These are phyloP conservation scores for Phrynosoma platyrhinos DNA, from an alignment of 2,113 vertebrate genomes.

Conservation along the genomic window DNA sequence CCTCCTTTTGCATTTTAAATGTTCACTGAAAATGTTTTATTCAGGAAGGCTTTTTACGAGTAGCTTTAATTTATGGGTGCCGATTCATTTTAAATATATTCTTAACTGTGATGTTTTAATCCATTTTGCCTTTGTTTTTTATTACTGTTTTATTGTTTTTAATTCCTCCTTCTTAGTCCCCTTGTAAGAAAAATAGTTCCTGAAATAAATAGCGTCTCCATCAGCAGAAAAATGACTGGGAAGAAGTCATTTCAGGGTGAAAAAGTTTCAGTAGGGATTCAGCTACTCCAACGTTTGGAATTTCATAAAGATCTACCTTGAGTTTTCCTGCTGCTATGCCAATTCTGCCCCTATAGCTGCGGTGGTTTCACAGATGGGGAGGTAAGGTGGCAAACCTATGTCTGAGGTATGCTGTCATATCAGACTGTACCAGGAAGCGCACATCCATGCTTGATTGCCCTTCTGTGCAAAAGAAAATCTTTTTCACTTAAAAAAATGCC, in stretches of 20 bases:
- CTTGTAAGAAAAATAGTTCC: constrained; percentile 7
- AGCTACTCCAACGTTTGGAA: not conserved
- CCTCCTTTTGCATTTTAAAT: not conserved
- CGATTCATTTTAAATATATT: constrained; percentile 7
- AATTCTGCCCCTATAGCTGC: not conserved
- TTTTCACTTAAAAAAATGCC: not conserved
- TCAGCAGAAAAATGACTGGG: not conserved
- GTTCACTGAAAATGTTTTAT: not conserved
- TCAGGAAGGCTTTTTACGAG: not conserved
- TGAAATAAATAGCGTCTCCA: not conserved
- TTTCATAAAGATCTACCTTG: not conserved
- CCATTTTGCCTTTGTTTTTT: not conserved
- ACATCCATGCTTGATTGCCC: not conserved
- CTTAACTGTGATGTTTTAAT: not conserved
- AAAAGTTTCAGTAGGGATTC: not conserved
- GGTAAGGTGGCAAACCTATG: not conserved
- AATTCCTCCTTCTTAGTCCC: not conserved
- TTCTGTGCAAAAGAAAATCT: not conserved
- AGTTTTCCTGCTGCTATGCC: not conserved
- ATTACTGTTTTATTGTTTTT: not conserved
- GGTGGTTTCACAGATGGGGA: not conserved
- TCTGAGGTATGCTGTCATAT: not conserved
- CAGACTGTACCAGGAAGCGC: not conserved
- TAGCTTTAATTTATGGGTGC: constrained; percentile 3
- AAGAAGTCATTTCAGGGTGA: not conserved